A percentile compares a stretch with the other conserved stretches of the same genome.
Conservation (phyloP, 1,140 invertebrate species). For the Microplitis mediator region DNA sequence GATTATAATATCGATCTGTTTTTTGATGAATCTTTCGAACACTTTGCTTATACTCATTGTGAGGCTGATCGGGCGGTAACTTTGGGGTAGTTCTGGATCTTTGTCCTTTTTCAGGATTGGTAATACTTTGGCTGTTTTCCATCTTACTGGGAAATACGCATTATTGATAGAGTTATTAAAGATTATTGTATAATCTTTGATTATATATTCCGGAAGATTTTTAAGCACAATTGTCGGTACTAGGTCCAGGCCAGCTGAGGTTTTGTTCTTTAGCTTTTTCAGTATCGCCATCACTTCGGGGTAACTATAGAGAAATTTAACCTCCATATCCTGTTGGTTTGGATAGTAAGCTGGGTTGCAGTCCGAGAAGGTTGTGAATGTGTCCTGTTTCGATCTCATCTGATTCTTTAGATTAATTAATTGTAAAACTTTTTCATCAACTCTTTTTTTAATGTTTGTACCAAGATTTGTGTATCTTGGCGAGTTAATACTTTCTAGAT, state of each 20-base stretch:
- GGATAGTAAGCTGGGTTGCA: not conserved
- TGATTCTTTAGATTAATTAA: not conserved
- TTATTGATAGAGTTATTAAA: not conserved
- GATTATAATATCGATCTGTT: not conserved
- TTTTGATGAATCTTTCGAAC: slow-evolving; percentile 6
- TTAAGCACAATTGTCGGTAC: not conserved
- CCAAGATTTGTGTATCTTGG: slow-evolving; percentile 3
- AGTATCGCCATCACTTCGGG: not conserved
- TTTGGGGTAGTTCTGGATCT: not conserved
- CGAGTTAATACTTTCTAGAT: not conserved
- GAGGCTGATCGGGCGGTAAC: not conserved
- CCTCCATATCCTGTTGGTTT: not conserved
- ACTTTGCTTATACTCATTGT: slow-evolving; percentile 7
- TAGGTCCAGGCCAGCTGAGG: not conserved
- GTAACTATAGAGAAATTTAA: not conserved
- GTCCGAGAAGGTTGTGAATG: not conserved
- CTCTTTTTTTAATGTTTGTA: not conserved
- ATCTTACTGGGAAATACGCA: not conserved
- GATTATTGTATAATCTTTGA: not conserved
- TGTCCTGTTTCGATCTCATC: not conserved
- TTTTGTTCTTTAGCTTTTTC: slow-evolving; percentile 10
- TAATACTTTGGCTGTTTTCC: not conserved
- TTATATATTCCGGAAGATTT: not conserved
- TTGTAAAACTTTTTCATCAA: not conserved
- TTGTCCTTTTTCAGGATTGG: not conserved